These are phyloP conservation scores for Scomberomorus guttatus DNA, from an alignment of 2,797 vertebrate species.

Conservation along the genomic window DNA sequence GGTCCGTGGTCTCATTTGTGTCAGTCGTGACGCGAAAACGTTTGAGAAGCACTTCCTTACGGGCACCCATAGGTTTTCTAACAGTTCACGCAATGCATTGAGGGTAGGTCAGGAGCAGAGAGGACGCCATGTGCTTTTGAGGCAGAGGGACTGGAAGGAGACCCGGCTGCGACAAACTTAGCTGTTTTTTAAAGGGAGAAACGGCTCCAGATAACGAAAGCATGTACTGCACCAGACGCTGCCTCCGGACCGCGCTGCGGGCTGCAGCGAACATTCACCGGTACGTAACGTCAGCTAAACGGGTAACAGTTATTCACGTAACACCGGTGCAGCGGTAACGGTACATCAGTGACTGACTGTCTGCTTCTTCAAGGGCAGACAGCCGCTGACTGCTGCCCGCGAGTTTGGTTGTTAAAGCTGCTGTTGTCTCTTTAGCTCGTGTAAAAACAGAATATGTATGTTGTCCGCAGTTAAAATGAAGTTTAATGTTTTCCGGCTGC, in stretches of 20 bases:
- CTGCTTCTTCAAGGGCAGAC: conserved; percentile 74
- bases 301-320: background rate
- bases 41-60: background rate
- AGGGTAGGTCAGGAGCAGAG: conserved; percentile 85
- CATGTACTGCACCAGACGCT: conserved; percentile 84
- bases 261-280: conserved; percentile 67
- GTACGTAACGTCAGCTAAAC: conserved; percentile 66
- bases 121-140: conserved; percentile 89
- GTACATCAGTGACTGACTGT: background rate
- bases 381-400: background rate
- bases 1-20: too few species aligned
- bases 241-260: conserved; percentile 82
- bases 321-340: conserved; percentile 2
- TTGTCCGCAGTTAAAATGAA: accelerated
- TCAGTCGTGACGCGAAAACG: too few species aligned
- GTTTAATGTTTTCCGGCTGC: background rate
- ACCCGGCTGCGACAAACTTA: background rate
- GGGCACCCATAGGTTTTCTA: conserved; percentile 37
- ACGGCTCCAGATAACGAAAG: conserved; percentile 10
- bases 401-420: accelerated
- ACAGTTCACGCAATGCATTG: conserved; percentile 73
- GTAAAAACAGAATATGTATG: background rate
- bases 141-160: conserved; percentile 9
- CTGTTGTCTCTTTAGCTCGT: background rate
- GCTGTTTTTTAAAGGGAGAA: background rate